Evolutionary conservation across 2,888 invertebrate species (phyloP), one percentile per base, ranked within the genome.

Genomic region (Epiblema foenella): DNA sequence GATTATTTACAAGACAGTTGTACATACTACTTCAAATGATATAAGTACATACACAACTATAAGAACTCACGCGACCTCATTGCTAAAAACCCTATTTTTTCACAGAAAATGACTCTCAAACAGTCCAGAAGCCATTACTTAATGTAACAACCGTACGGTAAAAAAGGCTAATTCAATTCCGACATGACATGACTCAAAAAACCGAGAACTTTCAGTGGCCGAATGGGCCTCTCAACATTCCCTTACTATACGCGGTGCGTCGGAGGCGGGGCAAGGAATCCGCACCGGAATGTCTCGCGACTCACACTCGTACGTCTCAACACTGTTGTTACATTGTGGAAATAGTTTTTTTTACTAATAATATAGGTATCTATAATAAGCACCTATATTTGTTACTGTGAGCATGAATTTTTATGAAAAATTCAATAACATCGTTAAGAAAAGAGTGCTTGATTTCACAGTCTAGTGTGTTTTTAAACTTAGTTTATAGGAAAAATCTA

Each of bases 231-330:
- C 54, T 60, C 56, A 56, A 56, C 67, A 67, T 71, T 71, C 71
- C 62, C 66, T n/a, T 56, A 49, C 71, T 62, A 71, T 79, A 76
- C 79, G 80, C 81, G 79, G 71, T 65, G 57, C 72, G 78, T 73
- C 63, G 62, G 77, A 79, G 82, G 81, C 80, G 79, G 77, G 76
- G 77, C 74, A 77, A 74, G 77, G 79, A 77, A 79, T 81, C 78
- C 68, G 75, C 68, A 76, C 77, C 74, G 81, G 81, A 82, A 83
- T 85, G 80, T 81, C 76, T 79, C 78, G 73, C 73, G 69, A 73
- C 39, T 73, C 65, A 71, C 20, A 46, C 46, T 60, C 60, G 20
- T 46, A 2, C 29, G 29, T 60, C n/a, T n/a, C 24, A 46, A 60
- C 12, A 54, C 54, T 29, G 29, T 3, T 60, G 3, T 12, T 24